Evolutionary conservation across 2,113 vertebrate species (phyloP).

Genomic region (Spea bombifrons): DNA sequence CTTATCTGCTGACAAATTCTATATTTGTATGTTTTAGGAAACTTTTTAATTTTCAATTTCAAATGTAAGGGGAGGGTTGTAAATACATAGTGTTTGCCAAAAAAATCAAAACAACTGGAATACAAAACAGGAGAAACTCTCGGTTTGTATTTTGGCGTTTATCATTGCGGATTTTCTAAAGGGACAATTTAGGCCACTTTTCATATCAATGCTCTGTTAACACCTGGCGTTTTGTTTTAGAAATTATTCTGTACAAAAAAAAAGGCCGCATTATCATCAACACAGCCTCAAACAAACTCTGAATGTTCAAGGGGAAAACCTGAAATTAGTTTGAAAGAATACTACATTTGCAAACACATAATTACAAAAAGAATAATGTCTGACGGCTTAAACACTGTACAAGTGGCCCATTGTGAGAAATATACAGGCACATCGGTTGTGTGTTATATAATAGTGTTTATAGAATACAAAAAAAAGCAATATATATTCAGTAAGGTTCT

Average conservation of each 20-base stretch:
- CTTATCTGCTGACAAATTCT: no score
- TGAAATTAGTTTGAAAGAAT: slow-evolving; percentile 7
- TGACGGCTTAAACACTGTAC: background rate
- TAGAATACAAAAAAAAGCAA: no score
- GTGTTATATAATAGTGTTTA: no score
- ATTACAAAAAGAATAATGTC: background rate
- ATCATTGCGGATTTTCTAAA: slow-evolving; percentile 5
- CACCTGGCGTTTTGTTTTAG: slow-evolving; percentile 38
- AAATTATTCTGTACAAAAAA: slow-evolving; percentile 6
- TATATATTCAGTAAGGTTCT: no score
- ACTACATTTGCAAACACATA: background rate
- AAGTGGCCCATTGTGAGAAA: background rate
- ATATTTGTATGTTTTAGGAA: no score
- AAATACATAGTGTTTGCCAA: no score
- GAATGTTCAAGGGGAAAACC: slow-evolving; percentile 6
- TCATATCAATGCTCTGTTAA: slow-evolving; percentile 17
- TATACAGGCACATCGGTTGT: no score
- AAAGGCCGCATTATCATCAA: background rate
- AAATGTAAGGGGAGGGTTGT: no score
- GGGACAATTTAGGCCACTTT: slow-evolving; percentile 30
- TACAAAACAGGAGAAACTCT: background rate
- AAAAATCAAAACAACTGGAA: background rate
- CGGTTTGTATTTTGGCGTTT: slow-evolving; percentile 2
- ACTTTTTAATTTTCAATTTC: no score
- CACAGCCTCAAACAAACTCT: slow-evolving; percentile 1